Conservation (phyloP, 2,888 invertebrate genomes). For the Myathropa florea region DNA sequence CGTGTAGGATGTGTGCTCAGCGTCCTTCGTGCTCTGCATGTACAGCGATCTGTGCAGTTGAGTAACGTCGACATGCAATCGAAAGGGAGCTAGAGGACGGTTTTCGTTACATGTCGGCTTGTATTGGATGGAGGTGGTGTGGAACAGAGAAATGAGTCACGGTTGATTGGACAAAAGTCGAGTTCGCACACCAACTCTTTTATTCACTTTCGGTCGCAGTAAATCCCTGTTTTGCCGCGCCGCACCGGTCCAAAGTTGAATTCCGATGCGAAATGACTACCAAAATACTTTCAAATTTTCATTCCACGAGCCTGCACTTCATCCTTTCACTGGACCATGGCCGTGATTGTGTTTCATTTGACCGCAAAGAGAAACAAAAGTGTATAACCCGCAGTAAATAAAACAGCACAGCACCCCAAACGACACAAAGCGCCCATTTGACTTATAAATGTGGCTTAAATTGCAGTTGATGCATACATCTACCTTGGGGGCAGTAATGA, state of each 20-base stretch:
- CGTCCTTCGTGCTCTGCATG: constrained; percentile 57
- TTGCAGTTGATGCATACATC: constrained; percentile 55
- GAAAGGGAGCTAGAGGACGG: constrained; percentile 35
- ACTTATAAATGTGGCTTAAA: constrained; percentile 51
- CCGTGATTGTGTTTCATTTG: constrained; percentile 43
- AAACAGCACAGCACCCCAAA: constrained; percentile 2
- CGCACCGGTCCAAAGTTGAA: neutral
- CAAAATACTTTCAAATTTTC: constrained; percentile 24
- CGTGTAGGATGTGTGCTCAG: constrained; percentile 62
- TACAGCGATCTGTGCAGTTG: constrained; percentile 20
- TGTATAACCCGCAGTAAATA: neutral
- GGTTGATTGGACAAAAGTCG: neutral
- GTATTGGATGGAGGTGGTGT: constrained; percentile 25
- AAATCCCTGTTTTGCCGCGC: neutral
- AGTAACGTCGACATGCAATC: constrained; percentile 58
- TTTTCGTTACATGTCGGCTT: constrained; percentile 42
- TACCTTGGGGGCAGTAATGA: constrained; percentile 35
- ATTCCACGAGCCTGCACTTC: constrained; percentile 2
- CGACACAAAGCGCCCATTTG: constrained; percentile 50
- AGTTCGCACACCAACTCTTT: constrained; percentile 49
- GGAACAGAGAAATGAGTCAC: constrained; percentile 37
- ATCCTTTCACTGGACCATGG: constrained; percentile 48
- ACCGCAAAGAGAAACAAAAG: constrained; percentile 32
- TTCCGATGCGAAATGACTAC: neutral
- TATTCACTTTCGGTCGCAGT: neutral